Percentiles rank a stretch among this genome's conserved stretches.
phyloP scores from a whole-genome alignment of 2,888 invertebrate species.

The Oxystoma pomonae region DNA sequence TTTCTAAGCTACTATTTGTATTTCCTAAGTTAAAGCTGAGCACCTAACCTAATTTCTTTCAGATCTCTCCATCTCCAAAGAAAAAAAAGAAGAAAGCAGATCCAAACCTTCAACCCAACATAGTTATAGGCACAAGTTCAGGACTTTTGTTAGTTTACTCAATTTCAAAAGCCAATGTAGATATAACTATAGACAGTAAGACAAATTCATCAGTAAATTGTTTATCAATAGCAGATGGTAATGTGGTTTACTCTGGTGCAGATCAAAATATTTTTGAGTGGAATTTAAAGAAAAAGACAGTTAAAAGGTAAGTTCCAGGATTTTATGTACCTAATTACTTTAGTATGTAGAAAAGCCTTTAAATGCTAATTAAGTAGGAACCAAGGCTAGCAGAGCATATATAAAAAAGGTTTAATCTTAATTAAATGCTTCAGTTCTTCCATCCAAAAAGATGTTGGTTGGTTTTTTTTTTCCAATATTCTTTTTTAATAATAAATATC shows the following conservation, averaged over 20 bases:
- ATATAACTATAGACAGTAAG: slow-evolving; percentile 53
- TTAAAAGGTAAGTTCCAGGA: slow-evolving; percentile 46
- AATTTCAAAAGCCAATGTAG: slow-evolving; percentile 60
- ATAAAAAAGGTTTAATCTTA: too few relatives aligned
- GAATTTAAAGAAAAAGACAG: slow-evolving; percentile 50
- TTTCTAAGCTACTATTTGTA: too few relatives aligned
- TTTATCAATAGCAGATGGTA: slow-evolving; percentile 56
- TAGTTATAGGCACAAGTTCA: slow-evolving; percentile 70
- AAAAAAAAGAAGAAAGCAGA: slow-evolving; percentile 49
- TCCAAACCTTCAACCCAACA: slow-evolving; percentile 48
- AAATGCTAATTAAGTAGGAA: too few relatives aligned
- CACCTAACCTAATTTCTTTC: too few relatives aligned
- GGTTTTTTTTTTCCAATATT: too few relatives aligned
- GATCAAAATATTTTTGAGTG: slow-evolving; percentile 55
- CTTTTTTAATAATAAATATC: too few relatives aligned
- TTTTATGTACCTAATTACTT: too few relatives aligned
- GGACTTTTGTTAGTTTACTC: slow-evolving; percentile 72
- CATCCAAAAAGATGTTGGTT: too few relatives aligned
- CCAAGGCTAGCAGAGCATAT: too few relatives aligned
- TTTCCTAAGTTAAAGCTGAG: too few relatives aligned
- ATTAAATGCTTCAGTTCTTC: too few relatives aligned
- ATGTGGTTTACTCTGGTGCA: slow-evolving; percentile 53
- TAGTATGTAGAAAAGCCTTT: too few relatives aligned
- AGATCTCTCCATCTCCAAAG: slow-evolving; percentile 47
- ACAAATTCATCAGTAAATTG: slow-evolving; percentile 43